Evolutionary conservation across 2,888 invertebrate genomes (phyloP), one percentile per base, ranked within the genome.

Genomic region (Drosophila anomalipes): DNA sequence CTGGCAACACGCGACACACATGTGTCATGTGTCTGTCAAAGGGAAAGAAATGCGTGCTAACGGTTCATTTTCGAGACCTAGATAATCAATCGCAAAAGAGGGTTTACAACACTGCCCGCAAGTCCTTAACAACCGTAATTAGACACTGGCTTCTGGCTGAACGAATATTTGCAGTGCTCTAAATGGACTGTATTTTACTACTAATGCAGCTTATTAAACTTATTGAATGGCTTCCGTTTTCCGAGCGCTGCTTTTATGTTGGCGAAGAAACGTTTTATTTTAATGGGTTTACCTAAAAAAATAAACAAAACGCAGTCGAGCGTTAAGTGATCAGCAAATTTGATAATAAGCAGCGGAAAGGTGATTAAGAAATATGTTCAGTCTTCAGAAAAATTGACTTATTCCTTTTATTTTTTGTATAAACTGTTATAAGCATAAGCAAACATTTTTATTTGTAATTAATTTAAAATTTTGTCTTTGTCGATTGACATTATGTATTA

Each of bases 1-100:
- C 59, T 69, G 65, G 75, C 75, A 72, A 81, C 82, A 65, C 66
- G 59, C 64, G 66, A 57, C 64, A 76, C 70, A 77, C 82, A 79
- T 74, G 74, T 56, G 56, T 28, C 82, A 77, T 74, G 74, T 39
- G 37, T 37, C 37, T 66, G 72, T 79, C 70, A 82, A 59, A 52
- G 51, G 65, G 16, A 54, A 26, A 53, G 19, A 12, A 19, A 28
- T 70, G 66, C 79, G 81, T 81, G 79, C 47, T 81, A 56, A 53
- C 54, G 22, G 64, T 63, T 64, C 22, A 74, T 51, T 68, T 68
- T 44, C 7, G 2, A 56, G 67, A 30, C 65, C 37, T 41, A 79
- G 64, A 72, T 71, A 75, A 74, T 73, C 79, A 69, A 68, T 66
- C 47, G n/a, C 37, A 49, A 39, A 33, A 47, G 22, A 51, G 30